These are phyloP conservation scores for Agrilus cyanescens DNA, from an alignment of 2,888 invertebrate genomes.

Conservation along the genomic window DNA sequence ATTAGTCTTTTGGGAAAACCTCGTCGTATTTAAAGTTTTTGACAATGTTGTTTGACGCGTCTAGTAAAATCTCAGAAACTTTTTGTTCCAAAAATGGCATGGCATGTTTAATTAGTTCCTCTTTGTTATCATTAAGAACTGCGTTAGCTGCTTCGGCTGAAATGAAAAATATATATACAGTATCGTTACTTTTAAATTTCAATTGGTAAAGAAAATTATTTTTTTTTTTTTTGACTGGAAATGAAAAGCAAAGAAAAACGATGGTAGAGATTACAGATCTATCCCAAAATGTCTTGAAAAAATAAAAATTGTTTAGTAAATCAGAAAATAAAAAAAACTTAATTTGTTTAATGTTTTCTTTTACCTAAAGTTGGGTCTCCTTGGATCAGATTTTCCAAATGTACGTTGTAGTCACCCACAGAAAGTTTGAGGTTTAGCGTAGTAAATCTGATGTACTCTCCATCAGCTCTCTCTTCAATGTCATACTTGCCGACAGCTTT, in stretches of 20 bases:
- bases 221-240: not conserved
- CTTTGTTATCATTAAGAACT: constrained; percentile 49
- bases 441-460: constrained; percentile 11
- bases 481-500: constrained; percentile 14
- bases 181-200: not conserved
- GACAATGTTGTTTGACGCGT: constrained; percentile 45
- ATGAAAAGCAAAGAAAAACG: not conserved
- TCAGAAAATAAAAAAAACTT: not conserved
- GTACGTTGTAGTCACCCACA: constrained; percentile 43
- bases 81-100: constrained; percentile 47
- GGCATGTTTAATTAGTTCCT: constrained; percentile 42
- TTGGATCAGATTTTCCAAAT: constrained; percentile 47
- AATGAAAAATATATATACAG: constrained; percentile 6
- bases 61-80: constrained; percentile 38
- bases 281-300: not conserved
- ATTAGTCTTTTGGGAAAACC: constrained; percentile 37
- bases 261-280: too few relatives aligned
- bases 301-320: not conserved
- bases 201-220: not conserved
- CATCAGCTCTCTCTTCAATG: constrained; percentile 10
- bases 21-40: constrained; percentile 41
- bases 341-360: constrained; percentile 2
- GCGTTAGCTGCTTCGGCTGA: constrained; percentile 44
- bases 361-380: constrained; percentile 47
- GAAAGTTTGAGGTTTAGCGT: constrained; percentile 19